These are phyloP conservation scores for Branchellion lobata DNA, from an alignment of 2,888 invertebrate species.

Conservation along the genomic window DNA sequence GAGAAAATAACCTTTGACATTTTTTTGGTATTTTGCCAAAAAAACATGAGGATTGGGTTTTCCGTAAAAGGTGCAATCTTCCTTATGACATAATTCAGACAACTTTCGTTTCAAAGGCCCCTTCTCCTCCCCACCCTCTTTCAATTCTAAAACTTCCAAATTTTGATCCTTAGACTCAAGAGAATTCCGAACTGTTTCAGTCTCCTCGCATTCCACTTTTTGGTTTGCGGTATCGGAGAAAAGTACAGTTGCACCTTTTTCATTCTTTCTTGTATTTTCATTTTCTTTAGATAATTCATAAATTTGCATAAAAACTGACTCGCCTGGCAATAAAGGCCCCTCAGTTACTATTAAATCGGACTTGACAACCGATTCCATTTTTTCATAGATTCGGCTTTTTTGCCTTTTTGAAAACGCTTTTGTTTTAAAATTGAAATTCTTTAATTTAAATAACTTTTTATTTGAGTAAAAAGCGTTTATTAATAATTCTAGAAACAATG, in stretches of 20 bases:
- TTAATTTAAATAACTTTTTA: too few species aligned
- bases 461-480: too few species aligned
- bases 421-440: too few species aligned
- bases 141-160: not conserved
- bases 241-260: too few species aligned
- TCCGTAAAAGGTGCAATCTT: not conserved
- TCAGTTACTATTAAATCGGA: not conserved
- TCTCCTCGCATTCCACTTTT: not conserved
- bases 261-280: too few species aligned
- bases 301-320: not conserved
- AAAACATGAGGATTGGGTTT: constrained; percentile 7
- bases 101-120: not conserved
- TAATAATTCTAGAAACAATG: not conserved
- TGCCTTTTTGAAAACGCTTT: too few species aligned
- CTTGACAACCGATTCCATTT: constrained; percentile 3
- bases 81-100: not conserved
- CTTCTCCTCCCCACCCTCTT: not conserved
- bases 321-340: not conserved
- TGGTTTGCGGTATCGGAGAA: not conserved
- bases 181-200: not conserved
- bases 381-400: not conserved
- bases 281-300: not conserved
- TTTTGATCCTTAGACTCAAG: not conserved
- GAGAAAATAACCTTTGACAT: too few species aligned
- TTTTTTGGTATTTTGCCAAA: not conserved